These are phyloP conservation scores for Metellina segmentata DNA, from an alignment of 2,888 invertebrate genomes.

Conservation along the genomic window DNA sequence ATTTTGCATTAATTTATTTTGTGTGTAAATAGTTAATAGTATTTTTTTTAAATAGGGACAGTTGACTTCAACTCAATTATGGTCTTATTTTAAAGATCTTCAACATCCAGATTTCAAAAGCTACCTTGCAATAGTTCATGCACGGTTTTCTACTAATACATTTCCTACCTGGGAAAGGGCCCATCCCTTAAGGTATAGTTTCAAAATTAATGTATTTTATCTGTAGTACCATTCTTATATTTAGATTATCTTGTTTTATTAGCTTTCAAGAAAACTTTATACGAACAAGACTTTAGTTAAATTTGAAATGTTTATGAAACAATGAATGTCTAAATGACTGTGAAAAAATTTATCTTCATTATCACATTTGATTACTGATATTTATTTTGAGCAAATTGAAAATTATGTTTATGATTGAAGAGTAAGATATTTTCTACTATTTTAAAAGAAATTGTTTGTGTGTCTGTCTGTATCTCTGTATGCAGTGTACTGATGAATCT, in stretches of 20 bases:
- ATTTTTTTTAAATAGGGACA: slow-evolving; percentile 85
- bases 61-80: slow-evolving; percentile 96
- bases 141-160: slow-evolving; percentile 99
- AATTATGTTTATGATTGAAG: no score
- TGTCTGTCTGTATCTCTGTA: no score
- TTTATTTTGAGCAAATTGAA: no score
- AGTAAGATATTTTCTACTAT: no score
- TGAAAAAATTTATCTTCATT: no score
- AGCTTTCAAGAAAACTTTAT: not conserved
- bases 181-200: slow-evolving; percentile 92
- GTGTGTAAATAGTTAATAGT: no score
- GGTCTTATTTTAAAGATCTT: slow-evolving; percentile 88
- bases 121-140: slow-evolving; percentile 97
- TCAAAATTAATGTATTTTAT: not conserved
- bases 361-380: no score
- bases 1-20: not conserved
- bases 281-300: no score
- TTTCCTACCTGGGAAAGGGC: slow-evolving; percentile 99
- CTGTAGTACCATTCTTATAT: not conserved
- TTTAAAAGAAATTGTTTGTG: no score
- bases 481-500: no score
- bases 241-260: not conserved
- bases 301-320: no score
- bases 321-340: no score
- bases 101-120: slow-evolving; percentile 87